These are phyloP conservation scores for Noctua janthina DNA, from an alignment of 2,888 invertebrate species.

Conservation along the genomic window DNA sequence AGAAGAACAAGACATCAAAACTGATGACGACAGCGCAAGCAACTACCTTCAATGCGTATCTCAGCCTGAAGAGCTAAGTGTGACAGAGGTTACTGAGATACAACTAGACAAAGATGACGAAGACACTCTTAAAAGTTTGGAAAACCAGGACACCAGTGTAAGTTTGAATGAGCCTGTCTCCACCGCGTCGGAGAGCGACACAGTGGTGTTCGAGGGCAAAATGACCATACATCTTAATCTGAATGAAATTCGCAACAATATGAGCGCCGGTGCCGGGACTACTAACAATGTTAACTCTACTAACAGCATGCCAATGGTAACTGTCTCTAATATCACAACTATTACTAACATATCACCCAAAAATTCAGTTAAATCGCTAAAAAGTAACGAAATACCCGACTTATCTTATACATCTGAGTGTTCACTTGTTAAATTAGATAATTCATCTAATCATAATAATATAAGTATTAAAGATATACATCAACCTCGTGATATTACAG, in stretches of 20 bases:
- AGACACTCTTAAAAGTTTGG: constrained; percentile 88
- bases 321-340: constrained; percentile 90
- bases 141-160: constrained; percentile 90
- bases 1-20: constrained; percentile 83
- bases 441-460: constrained; percentile 74
- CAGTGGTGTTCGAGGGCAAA: constrained; percentile 89
- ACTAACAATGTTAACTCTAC: constrained; percentile 82
- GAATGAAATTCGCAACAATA: constrained; percentile 88
- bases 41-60: constrained; percentile 86
- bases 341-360: constrained; percentile 89
- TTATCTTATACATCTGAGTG: constrained; percentile 78
- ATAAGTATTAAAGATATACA: constrained; percentile 74
- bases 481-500: constrained; percentile 75
- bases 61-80: constrained; percentile 85
- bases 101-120: constrained; percentile 89
- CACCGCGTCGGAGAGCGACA: constrained; percentile 86
- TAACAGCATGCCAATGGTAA: constrained; percentile 90
- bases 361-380: constrained; percentile 88
- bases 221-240: constrained; percentile 89
- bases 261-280: constrained; percentile 86
- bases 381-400: constrained; percentile 78
- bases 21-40: constrained; percentile 86
- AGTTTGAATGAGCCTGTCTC: constrained; percentile 89
- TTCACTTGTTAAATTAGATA: constrained; percentile 75
- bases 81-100: constrained; percentile 87